Base-by-base conservation (phyloP, 2,797 vertebrate species). In the Tolypeutes matacus region DNA sequence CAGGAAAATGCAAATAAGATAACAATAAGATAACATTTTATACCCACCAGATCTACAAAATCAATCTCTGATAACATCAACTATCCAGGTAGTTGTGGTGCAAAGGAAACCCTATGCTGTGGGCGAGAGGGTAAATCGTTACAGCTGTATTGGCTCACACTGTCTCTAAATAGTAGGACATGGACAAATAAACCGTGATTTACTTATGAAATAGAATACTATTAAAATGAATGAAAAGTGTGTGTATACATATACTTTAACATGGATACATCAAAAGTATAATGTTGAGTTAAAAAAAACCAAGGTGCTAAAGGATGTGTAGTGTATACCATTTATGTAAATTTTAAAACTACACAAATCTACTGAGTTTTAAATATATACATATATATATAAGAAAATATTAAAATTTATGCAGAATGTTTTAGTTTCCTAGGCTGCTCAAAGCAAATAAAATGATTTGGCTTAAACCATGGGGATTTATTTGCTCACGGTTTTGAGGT, bases 1-100 rank as follows among this genome's bases (percentile, higher is more conserved):
- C 14, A 76, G 64, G n/a, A 89, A 78, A 67, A 62, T 65, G n/a
- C 14, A 82, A 70, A 89, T 86, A 62, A 76, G 34, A 73, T 51
- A 81, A 92, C 92, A 87, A 84, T 46, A 5, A 94, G 18, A 49
- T 89, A 65, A 76, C 18, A 90, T 93, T 51, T 10, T 94, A 56
- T 49, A 84, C 5, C 15, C 7, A 60, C n/a, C 3, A 21, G 42
- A 77, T 42, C 9, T 92, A 23, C 12, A 95, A 85, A 90, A 27
- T 72, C 78, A 27, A 73, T 89, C 81, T 85, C 53, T 65, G 4
- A 46, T 85, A 69, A 56, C 5, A 81, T 36, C 5, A 60, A 3
- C 7, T 34, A 67, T 72, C 42, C 76, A 4, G 76, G 29, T 34
- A 34, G 8, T 56, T 80, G 20, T 87, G 20, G 12, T 77, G 34